Conservation (phyloP, 2,888 invertebrate genomes). For the Cyclophora albipunctata region DNA sequence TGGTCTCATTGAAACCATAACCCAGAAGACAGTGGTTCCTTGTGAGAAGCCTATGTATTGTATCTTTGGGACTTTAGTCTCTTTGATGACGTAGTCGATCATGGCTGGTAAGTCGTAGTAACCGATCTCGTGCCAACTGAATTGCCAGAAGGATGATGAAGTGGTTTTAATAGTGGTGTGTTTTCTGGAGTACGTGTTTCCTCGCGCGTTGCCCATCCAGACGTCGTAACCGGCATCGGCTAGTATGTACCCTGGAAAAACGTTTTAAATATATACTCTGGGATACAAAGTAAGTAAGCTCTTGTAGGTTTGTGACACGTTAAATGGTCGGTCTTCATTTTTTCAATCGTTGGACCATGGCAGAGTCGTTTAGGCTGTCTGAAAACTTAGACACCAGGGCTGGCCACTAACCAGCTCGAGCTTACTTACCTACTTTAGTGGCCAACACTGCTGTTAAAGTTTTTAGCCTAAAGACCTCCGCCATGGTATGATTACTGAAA, state of each 20-base stretch:
- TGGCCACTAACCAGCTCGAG: too few relatives aligned
- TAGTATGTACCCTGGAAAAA: constrained; percentile 77
- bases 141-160: constrained; percentile 60
- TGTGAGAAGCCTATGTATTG: constrained; percentile 84
- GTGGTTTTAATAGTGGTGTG: constrained; percentile 66
- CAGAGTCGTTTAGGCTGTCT: too few relatives aligned
- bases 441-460: too few relatives aligned
- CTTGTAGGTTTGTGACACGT: too few relatives aligned
- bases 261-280: too few relatives aligned
- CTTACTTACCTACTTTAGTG: too few relatives aligned
- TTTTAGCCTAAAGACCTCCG: too few relatives aligned
- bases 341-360: too few relatives aligned
- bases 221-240: constrained; percentile 83
- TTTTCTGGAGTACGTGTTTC: constrained; percentile 83
- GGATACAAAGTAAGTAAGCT: too few relatives aligned
- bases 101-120: constrained; percentile 83
- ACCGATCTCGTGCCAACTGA: constrained; percentile 87
- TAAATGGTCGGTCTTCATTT: too few relatives aligned
- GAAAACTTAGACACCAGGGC: too few relatives aligned
- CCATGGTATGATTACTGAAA: too few relatives aligned
- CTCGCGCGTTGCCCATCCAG: constrained; percentile 90
- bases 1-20: constrained; percentile 71
- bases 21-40: constrained; percentile 79
- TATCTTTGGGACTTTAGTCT: constrained; percentile 73
- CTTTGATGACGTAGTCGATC: constrained; percentile 78